Conservation (phyloP, 1,140 invertebrate species). For the Aphaenogaster ashmeadi region DNA sequence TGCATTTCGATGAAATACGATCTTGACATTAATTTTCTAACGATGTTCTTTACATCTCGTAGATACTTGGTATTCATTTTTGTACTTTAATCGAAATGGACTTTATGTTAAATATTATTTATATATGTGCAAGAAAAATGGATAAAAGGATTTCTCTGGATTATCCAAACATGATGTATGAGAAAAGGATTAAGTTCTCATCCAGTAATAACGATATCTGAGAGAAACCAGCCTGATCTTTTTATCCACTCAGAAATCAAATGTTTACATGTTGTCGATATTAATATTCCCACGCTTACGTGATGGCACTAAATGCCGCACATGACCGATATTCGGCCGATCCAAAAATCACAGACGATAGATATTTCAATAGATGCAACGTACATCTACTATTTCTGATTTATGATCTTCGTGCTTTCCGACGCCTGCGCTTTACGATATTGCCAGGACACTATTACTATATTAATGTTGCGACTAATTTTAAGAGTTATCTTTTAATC, state of each 20-base stretch:
- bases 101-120: constrained; percentile 76
- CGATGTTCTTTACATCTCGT: background rate
- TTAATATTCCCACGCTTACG: constrained; percentile 87
- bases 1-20: constrained; percentile 65
- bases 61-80: background rate
- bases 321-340: constrained; percentile 83
- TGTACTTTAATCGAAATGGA: constrained; percentile 76
- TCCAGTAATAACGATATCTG: background rate
- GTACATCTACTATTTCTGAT: constrained; percentile 69
- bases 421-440: constrained; percentile 77
- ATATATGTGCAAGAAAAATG: constrained; percentile 79
- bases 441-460: constrained; percentile 70
- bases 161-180: background rate
- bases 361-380: constrained; percentile 79
- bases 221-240: constrained; percentile 66
- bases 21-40: constrained; percentile 4
- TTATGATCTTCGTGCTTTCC: constrained; percentile 73
- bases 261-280: constrained; percentile 87
- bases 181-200: background rate
- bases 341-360: constrained; percentile 84
- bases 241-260: constrained; percentile 81
- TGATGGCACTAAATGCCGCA: constrained; percentile 87
- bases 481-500: constrained; percentile 68
- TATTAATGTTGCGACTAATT: constrained; percentile 65
- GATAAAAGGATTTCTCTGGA: constrained; percentile 79